Conservation (phyloP, 1,140 invertebrate species). For the Diorhabda elongata region DNA sequence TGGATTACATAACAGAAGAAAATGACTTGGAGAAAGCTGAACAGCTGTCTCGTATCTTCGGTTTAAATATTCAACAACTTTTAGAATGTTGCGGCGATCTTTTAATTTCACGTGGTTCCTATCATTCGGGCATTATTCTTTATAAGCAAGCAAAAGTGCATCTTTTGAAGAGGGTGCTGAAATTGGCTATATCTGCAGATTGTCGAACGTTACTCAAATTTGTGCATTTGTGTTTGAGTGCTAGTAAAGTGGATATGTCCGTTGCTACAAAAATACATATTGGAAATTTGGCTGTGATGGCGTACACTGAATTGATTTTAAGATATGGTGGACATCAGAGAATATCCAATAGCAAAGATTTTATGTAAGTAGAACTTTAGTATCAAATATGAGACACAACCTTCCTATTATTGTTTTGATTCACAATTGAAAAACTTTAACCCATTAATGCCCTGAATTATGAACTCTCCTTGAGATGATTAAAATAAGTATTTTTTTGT, state of each 20-base stretch:
- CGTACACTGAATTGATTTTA: conserved; percentile 60
- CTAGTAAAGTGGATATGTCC: conserved; percentile 56
- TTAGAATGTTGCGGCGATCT: conserved; percentile 71
- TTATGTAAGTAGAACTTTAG: conserved; percentile 49
- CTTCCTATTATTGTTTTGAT: too few relatives aligned
- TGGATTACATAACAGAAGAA: conserved; percentile 58
- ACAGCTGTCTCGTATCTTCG: conserved; percentile 56
- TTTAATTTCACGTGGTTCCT: conserved; percentile 59
- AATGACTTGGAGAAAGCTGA: conserved; percentile 56
- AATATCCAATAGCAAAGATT: conserved; percentile 51
- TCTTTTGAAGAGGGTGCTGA: conserved; percentile 65
- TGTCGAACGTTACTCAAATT: conserved; percentile 64
- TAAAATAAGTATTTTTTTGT: too few relatives aligned
- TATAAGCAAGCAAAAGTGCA: conserved; percentile 69
- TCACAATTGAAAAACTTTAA: too few relatives aligned
- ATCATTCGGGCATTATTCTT: conserved; percentile 60
- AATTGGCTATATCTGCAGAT: conserved; percentile 68
- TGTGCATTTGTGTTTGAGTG: conserved; percentile 56
- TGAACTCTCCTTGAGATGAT: too few relatives aligned
- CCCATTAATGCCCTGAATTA: too few relatives aligned
- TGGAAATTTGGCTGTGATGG: conserved; percentile 65
- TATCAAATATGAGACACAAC: too few relatives aligned
- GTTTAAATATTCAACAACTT: conserved; percentile 64
- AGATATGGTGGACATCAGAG: conserved; percentile 41
- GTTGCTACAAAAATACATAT: conserved; percentile 62